These are phyloP conservation scores for Zingel zingel DNA, from an alignment of 2,113 vertebrate species.

Conservation along the genomic window DNA sequence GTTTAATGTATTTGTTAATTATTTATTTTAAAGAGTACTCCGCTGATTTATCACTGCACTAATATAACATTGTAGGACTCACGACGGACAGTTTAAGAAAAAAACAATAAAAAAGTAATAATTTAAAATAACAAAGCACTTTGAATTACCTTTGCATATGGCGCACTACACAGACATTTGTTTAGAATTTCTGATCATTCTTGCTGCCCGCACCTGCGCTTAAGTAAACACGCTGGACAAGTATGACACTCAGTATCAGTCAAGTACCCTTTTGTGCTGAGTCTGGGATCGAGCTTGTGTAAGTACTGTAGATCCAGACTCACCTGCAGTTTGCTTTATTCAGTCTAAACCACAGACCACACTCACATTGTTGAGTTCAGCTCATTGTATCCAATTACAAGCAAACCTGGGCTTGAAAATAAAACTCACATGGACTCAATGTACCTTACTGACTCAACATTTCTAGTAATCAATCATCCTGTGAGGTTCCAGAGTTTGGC, in stretches of 20 bases:
- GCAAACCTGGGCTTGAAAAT: conserved; percentile 25
- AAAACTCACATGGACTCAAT: neutral
- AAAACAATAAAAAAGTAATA: too few species aligned
- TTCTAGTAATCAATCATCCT: conserved; percentile 66
- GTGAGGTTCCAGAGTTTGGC: conserved; percentile 46
- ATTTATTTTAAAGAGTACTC: too few species aligned
- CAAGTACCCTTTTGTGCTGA: neutral
- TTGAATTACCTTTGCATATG: neutral
- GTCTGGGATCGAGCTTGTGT: neutral
- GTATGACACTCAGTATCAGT: neutral
- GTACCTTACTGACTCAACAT: conserved; percentile 33
- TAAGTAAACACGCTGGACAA: conserved; percentile 20
- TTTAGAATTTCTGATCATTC: neutral
- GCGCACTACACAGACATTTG: neutral
- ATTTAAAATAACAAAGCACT: neutral
- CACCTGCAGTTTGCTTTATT: conserved; percentile 50
- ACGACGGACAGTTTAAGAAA: too few species aligned
- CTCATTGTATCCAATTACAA: conserved; percentile 13
- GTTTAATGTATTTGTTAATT: too few species aligned
- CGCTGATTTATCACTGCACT: too few species aligned
- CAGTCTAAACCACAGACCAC: conserved; percentile 23
- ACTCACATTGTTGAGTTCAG: conserved; percentile 17
- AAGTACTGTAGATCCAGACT: neutral
- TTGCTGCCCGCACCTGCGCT: conserved; percentile 5
- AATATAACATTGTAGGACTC: too few species aligned